A percentile compares a stretch with the other conserved stretches of the same genome.
phyloP scores from a whole-genome alignment of 2,113 vertebrate genomes.

The Atherinomorus stipes region DNA sequence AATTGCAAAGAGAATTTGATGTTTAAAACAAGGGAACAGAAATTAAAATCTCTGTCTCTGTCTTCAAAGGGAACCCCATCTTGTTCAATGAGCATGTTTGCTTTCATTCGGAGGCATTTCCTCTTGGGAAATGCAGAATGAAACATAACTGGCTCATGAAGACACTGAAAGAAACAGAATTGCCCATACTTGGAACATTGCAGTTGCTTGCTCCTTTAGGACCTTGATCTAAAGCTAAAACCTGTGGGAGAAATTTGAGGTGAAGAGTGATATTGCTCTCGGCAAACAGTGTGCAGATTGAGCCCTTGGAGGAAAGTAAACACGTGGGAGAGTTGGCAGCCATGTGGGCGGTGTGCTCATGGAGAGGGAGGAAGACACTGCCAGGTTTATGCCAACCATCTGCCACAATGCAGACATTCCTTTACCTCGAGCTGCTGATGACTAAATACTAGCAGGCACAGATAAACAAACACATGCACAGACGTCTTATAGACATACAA shows the following conservation, averaged over 20 bases:
- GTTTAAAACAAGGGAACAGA: constrained; percentile 7
- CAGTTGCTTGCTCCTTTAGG: background rate
- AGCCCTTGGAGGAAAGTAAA: constrained; percentile 65
- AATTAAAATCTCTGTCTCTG: constrained; percentile 13
- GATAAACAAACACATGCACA: constrained; percentile 12
- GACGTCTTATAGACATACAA: constrained; percentile 11
- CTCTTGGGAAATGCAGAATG: constrained; percentile 53
- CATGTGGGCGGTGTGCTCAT: constrained; percentile 54
- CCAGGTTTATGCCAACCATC: constrained; percentile 71
- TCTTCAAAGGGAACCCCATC: constrained; percentile 55
- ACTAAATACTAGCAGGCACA: constrained; percentile 54
- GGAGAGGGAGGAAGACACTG: constrained; percentile 45
- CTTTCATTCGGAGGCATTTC: constrained; percentile 72
- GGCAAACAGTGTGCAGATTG: constrained; percentile 55
- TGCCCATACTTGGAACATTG: constrained; percentile 20
- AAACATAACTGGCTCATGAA: constrained; percentile 39
- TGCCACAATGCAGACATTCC: constrained; percentile 69
- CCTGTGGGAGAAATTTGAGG: constrained; percentile 36
- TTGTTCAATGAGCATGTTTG: constrained; percentile 64
- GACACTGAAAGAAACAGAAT: constrained; percentile 16
- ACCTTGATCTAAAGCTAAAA: constrained; percentile 21
- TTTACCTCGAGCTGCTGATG: constrained; percentile 70
- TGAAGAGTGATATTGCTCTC: constrained; percentile 48
- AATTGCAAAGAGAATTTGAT: constrained; percentile 12
- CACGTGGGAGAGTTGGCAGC: constrained; percentile 67